Conservation (phyloP, 2,888 invertebrate species). For the Platycheirus rosarum region DNA sequence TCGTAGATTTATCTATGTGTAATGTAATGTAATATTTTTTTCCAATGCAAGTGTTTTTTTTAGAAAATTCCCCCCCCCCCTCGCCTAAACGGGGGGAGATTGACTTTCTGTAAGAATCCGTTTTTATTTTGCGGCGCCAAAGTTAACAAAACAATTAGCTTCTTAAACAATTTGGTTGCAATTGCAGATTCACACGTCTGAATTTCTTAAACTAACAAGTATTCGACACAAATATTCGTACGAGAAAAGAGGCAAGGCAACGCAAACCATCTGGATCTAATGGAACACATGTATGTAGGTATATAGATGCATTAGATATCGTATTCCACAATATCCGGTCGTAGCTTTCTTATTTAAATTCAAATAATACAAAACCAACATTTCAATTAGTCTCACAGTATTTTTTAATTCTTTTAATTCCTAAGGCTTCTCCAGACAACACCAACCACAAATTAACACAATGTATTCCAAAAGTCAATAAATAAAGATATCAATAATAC, state of each 20-base stretch:
- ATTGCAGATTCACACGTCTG: too few species aligned
- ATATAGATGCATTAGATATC: conserved; percentile 18
- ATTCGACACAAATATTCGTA: too few species aligned
- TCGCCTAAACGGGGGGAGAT: too few species aligned
- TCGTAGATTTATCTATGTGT: too few species aligned
- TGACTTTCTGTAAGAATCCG: too few species aligned
- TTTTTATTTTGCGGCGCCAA: too few species aligned
- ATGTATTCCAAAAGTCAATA: conserved; percentile 27
- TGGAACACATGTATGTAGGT: background rate
- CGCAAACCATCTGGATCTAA: background rate
- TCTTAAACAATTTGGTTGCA: too few species aligned
- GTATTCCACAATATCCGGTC: conserved; percentile 50
- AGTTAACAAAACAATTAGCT: too few species aligned
- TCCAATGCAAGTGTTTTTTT: too few species aligned
- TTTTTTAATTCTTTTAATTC: background rate
- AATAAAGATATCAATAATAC: conserved; percentile 42
- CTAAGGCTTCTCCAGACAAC: conserved; percentile 51
- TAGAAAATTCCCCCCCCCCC: too few species aligned
- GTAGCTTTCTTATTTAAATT: conserved; percentile 19
- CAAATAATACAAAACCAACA: conserved; percentile 17
- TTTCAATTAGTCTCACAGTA: conserved; percentile 43
- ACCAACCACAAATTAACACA: conserved; percentile 42
- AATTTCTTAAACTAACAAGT: too few species aligned
- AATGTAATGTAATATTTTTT: too few species aligned
- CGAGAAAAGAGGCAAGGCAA: background rate